phyloP scores from a whole-genome alignment of 2,113 vertebrate species.

The Hassar affinis region DNA sequence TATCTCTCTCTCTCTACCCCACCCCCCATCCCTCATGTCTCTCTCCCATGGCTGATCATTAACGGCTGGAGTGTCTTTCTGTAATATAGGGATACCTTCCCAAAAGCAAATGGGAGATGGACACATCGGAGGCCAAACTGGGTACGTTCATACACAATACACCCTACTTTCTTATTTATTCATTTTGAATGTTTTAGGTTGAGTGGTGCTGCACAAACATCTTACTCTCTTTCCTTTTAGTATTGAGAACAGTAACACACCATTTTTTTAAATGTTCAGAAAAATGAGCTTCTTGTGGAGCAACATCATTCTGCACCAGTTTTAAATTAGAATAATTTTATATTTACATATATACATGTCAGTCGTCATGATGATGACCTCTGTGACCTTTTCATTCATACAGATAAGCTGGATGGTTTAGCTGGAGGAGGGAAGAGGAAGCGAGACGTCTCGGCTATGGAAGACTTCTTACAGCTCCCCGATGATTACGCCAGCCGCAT shows the following conservation, averaged over 20 bases:
- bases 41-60: slow-evolving; percentile 66
- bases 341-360: background rate
- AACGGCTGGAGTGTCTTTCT: slow-evolving; percentile 96
- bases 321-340: background rate
- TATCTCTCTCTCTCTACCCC: slow-evolving; percentile 7
- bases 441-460: slow-evolving; percentile 85
- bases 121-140: slow-evolving; percentile 98
- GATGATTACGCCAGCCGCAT: slow-evolving; percentile 95
- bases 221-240: background rate
- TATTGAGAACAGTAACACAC: background rate
- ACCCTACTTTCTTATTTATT: background rate
- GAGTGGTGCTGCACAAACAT: background rate
- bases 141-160: slow-evolving; percentile 70
- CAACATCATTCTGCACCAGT: background rate
- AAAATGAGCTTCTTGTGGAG: background rate
- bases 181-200: background rate
- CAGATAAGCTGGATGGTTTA: slow-evolving; percentile 95
- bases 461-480: slow-evolving; percentile 95
- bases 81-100: slow-evolving; percentile 99
- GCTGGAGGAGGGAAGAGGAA: slow-evolving; percentile 89
- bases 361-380: slow-evolving; percentile 43
- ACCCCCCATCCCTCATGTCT: slow-evolving; percentile 5
- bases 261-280: background rate
- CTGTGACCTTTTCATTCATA: slow-evolving; percentile 70
- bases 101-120: slow-evolving; percentile 99